A percentile compares a stretch with the other conserved stretches of the same genome.
Conservation (phyloP, 2,888 invertebrate species). For the Caenorhabditis sp. region DNA sequence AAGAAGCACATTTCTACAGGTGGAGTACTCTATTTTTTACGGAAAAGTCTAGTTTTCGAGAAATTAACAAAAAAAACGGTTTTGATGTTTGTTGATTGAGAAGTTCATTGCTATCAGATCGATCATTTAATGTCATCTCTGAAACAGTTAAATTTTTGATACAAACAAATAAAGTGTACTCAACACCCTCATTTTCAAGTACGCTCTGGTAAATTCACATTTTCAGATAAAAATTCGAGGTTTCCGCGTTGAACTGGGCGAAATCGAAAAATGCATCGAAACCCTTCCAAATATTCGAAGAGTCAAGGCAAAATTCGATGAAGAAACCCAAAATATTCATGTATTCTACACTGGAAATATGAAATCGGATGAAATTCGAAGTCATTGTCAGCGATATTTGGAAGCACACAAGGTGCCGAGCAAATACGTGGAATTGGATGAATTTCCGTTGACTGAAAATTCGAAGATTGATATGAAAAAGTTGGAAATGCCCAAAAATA, state of each 20-base stretch:
- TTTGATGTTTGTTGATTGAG: neutral
- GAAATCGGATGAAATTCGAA: slow-evolving; percentile 15
- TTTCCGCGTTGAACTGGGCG: slow-evolving; percentile 63
- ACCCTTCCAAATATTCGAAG: slow-evolving; percentile 14
- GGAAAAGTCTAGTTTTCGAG: too few relatives aligned
- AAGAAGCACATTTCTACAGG: too few relatives aligned
- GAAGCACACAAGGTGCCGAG: slow-evolving; percentile 61
- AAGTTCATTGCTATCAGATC: too few relatives aligned
- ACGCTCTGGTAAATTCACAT: too few relatives aligned
- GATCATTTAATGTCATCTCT: too few relatives aligned
- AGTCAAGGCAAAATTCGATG: slow-evolving; percentile 44
- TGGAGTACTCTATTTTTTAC: too few relatives aligned
- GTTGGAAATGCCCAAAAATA: slow-evolving; percentile 16
- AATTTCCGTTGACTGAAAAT: slow-evolving; percentile 66
- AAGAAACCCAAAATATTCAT: slow-evolving; percentile 42
- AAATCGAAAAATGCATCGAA: slow-evolving; percentile 60
- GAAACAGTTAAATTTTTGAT: too few relatives aligned
- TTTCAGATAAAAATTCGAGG: slow-evolving; percentile 64
- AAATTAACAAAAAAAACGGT: neutral
- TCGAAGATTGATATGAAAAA: slow-evolving; percentile 41
- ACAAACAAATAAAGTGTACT: too few relatives aligned
- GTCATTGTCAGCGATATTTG: slow-evolving; percentile 41
- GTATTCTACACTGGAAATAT: slow-evolving; percentile 34
- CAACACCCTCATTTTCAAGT: neutral
- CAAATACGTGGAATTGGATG: slow-evolving; percentile 36